A percentile compares a stretch with the other conserved stretches of the same genome.
phyloP scores from a whole-genome alignment of 2,888 invertebrate species.

The Tortrix viridana region DNA sequence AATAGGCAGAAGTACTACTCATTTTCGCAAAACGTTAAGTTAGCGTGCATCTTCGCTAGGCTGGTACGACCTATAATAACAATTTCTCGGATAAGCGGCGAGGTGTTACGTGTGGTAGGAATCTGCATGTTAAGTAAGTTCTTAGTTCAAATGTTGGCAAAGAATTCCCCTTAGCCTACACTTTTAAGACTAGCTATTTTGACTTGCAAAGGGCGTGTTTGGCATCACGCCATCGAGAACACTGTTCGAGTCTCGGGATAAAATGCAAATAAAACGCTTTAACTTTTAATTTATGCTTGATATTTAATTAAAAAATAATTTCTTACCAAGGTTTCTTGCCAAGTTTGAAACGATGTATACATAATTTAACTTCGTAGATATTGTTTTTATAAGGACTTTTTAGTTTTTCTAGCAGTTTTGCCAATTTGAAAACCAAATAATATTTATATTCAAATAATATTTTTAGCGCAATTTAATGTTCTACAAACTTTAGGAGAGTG shows the following conservation, averaged over 20 bases:
- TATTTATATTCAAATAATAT: no score
- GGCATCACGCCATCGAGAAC: conserved; percentile 24
- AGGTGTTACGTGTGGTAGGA: conserved; percentile 1
- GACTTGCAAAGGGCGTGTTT: conserved; percentile 32
- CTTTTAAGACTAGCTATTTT: conserved; percentile 8
- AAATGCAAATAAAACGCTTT: conserved; percentile 22
- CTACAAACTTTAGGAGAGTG: no score
- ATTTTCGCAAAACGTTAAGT: no score
- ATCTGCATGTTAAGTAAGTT: conserved; percentile 4
- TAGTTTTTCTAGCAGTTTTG: neutral
- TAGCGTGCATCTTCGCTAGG: no score
- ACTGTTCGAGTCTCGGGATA: conserved; percentile 10
- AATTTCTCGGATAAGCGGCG: neutral
- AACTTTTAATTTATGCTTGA: conserved; percentile 17
- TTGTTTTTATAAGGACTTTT: neutral
- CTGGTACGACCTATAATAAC: neutral
- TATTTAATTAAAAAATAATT: conserved; percentile 23
- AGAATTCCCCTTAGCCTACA: conserved; percentile 3
- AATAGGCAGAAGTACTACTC: no score
- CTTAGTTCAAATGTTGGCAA: conserved; percentile 1
- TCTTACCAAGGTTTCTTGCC: neutral
- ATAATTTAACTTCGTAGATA: no score
- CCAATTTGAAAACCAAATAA: no score
- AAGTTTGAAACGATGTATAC: conserved; percentile 4
- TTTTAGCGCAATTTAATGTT: no score